Evolutionary conservation across 2,888 invertebrate genomes (phyloP).

Genomic region (Tenthredo notha): DNA sequence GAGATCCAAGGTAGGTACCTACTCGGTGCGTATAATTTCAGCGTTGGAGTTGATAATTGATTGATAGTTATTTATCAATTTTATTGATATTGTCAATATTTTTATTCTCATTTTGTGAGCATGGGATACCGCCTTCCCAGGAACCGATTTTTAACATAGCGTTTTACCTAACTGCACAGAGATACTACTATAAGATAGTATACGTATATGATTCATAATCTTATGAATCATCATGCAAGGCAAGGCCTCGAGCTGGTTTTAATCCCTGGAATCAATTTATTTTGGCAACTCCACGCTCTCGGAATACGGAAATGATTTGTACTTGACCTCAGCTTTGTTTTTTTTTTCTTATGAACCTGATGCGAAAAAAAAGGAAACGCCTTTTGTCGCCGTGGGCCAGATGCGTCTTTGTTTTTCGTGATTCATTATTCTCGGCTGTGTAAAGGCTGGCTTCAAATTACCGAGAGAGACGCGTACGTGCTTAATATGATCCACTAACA

Average conservation of each 20-base stretch:
- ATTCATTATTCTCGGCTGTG: conserved; percentile 39
- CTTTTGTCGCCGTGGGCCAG: conserved; percentile 45
- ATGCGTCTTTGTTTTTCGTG: conserved; percentile 45
- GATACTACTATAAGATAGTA: neutral
- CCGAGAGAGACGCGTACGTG: conserved; percentile 35
- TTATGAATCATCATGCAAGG: neutral
- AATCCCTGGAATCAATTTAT: conserved; percentile 45
- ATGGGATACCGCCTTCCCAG: neutral
- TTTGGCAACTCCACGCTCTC: conserved; percentile 7
- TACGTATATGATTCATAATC: neutral
- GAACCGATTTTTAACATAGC: neutral
- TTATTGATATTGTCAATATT: neutral
- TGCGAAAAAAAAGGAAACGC: conserved; percentile 17
- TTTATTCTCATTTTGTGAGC: conserved; percentile 8
- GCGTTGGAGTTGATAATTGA: neutral
- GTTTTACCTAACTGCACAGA: conserved; percentile 16
- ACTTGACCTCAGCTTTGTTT: neutral
- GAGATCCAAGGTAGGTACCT: neutral
- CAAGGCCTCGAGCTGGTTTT: conserved; percentile 11
- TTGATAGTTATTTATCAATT: neutral
- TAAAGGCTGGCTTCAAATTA: conserved; percentile 36
- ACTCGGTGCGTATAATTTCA: neutral
- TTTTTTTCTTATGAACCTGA: neutral
- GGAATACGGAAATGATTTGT: conserved; percentile 43
- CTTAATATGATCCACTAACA: conserved; percentile 41